Evolutionary conservation across 2,888 invertebrate genomes (phyloP).

Genomic region (Neria commutata): DNA sequence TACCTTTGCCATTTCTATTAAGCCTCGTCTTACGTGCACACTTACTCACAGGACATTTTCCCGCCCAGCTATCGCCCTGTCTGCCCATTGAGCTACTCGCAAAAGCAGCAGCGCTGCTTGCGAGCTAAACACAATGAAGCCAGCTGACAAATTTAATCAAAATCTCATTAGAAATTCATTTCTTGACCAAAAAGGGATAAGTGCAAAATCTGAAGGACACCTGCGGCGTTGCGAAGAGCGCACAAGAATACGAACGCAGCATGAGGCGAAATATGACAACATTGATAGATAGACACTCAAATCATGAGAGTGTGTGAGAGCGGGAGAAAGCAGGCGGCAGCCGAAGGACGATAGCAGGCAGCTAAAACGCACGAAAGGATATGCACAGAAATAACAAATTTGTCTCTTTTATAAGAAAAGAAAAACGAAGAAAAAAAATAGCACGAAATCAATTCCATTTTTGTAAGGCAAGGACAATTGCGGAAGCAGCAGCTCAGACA

Average conservation of each 20-base stretch:
- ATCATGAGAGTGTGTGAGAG: not conserved
- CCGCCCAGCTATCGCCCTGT: too few relatives aligned
- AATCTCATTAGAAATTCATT: constrained; percentile 34
- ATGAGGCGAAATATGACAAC: not conserved
- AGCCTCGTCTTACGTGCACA: too few relatives aligned
- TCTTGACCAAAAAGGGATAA: constrained; percentile 11
- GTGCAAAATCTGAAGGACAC: not conserved
- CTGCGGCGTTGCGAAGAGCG: not conserved
- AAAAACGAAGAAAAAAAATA: constrained; percentile 7
- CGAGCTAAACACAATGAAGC: too few relatives aligned
- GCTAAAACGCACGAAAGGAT: constrained; percentile 2
- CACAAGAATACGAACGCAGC: not conserved
- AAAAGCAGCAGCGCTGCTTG: too few relatives aligned
- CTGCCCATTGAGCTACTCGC: too few relatives aligned
- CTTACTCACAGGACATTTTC: too few relatives aligned
- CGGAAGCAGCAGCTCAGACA: not conserved
- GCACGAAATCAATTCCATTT: constrained; percentile 36
- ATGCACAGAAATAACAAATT: not conserved
- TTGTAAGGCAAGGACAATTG: constrained; percentile 29
- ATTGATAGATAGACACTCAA: not conserved
- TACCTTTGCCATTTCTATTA: too few relatives aligned
- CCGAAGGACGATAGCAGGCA: not conserved
- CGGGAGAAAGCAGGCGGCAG: not conserved
- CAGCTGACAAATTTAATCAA: constrained; percentile 44
- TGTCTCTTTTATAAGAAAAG: not conserved